Evolutionary conservation across 2,797 vertebrate species (phyloP), one percentile per base, ranked within the genome.

Genomic region (Sus cebifrons): DNA sequence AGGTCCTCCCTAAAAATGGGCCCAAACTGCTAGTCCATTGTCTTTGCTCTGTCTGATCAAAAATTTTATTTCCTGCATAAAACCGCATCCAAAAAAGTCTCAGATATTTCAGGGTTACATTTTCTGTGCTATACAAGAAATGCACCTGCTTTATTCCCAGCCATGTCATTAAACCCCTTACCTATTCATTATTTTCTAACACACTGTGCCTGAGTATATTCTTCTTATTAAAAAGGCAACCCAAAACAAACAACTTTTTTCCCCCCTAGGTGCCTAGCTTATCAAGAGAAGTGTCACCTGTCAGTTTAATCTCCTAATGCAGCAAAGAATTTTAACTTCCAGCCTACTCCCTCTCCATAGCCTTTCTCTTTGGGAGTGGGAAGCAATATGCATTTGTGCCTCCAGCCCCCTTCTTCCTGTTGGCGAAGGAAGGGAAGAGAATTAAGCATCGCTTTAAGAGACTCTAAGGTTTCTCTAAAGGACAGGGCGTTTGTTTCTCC

Each of bases 261-360:
- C 4, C 67, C 40, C 6, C 40, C 6, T 68, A 14, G 58, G 40
- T 91, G 40, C 27, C 67, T 81, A 49, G 52, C 36, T 96, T 94
- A 84, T 95, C 77, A 83, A 93, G 81, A 96, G 81, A 94, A 91
- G 78, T 75, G 88, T 86, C 92, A 89, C n/a, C 71, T 96, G 88
- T 94, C 94, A 96, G 81, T 96, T 95, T 73, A 83, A 94, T 86
- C 75, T 88, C 75, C 75, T 89, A 77, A 86, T 32, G 44, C 2
- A 67, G 77, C 78, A 71, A 68, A 74, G 27, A 89, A 86, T 13
- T 17, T 1, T 83, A 88, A 79, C 49, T 83, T 4, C 16, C 88
- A 89, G 49, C 70, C 78, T 95, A 79, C 73, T 78, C 62, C 23
- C 14, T 58, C 92, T 77, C 58, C 58, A 10, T 0, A 68, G 58